phyloP scores from a whole-genome alignment of 2,888 invertebrate species.

The Dastarcus helophoroides region DNA sequence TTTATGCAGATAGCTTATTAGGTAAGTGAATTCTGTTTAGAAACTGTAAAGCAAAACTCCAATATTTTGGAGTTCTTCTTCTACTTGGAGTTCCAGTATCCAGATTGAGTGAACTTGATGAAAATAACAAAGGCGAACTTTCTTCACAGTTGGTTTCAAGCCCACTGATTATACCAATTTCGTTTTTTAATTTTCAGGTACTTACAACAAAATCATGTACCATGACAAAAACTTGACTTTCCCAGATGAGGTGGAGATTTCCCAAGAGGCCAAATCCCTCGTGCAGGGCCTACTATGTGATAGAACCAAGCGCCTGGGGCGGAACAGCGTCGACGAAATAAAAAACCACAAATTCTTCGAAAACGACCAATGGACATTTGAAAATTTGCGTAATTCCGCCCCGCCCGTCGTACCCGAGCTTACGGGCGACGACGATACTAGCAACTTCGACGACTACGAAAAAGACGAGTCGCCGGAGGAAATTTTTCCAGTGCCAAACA shows the following conservation, averaged over 20 bases:
- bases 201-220: constrained; percentile 99
- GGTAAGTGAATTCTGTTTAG: no score
- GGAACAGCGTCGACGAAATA: constrained; percentile 89
- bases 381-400: constrained; percentile 83
- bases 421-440: constrained; percentile 92
- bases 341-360: constrained; percentile 89
- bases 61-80: no score
- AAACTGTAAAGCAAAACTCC: constrained; percentile 96
- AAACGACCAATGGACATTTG: constrained; percentile 97
- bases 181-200: no score
- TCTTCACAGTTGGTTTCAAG: no score
- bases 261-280: constrained; percentile 73
- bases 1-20: constrained; percentile 96
- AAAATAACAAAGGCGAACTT: no score
- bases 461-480: constrained; percentile 88
- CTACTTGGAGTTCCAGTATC: no score
- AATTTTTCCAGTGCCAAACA: constrained; percentile 91
- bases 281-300: constrained; percentile 87
- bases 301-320: constrained; percentile 65
- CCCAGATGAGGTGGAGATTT: constrained; percentile 91
- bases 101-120: no score
- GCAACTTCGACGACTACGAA: constrained; percentile 97
- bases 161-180: no score
- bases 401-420: constrained; percentile 97
- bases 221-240: constrained; percentile 92